A percentile compares a stretch with the other conserved stretches of the same genome.
Evolutionary conservation across 2,113 vertebrate species (phyloP).

Genomic region (Phocoena phocoena): DNA sequence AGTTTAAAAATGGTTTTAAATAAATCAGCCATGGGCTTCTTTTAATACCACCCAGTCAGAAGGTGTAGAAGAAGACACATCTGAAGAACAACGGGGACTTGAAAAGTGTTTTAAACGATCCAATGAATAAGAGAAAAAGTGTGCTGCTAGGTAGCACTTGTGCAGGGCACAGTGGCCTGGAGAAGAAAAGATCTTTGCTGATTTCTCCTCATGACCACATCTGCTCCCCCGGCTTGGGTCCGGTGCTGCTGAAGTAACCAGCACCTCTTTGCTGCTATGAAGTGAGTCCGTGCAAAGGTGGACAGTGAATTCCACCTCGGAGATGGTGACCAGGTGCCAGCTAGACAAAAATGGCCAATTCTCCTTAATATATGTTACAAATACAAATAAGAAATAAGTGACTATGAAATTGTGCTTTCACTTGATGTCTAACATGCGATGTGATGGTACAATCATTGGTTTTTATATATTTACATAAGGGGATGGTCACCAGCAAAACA

Average conservation of each 20-base stretch:
- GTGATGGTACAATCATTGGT: background rate
- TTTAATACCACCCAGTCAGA: background rate
- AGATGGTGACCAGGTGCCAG: background rate
- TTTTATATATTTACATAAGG: background rate
- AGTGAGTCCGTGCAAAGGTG: too few relatives aligned
- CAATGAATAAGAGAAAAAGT: background rate
- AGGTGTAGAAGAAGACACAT: background rate
- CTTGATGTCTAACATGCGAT: background rate
- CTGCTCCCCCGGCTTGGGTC: background rate
- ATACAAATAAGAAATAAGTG: background rate
- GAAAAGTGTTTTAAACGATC: background rate
- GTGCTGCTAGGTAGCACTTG: background rate
- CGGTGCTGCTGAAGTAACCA: rapidly evolving
- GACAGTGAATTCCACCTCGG: background rate
- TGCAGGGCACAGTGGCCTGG: background rate
- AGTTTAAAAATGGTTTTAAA: background rate
- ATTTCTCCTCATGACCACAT: background rate
- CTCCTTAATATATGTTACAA: background rate
- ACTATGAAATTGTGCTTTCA: background rate
- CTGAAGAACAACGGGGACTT: background rate
- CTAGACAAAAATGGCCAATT: background rate
- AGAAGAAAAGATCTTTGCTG: background rate
- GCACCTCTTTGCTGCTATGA: rapidly evolving
- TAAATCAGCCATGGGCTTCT: background rate
- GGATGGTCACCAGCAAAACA: background rate